A percentile compares a stretch with the other conserved stretches of the same genome.
These are phyloP conservation scores for Priocnemis perturbator DNA, from an alignment of 2,888 invertebrate genomes.

Conservation along the genomic window DNA sequence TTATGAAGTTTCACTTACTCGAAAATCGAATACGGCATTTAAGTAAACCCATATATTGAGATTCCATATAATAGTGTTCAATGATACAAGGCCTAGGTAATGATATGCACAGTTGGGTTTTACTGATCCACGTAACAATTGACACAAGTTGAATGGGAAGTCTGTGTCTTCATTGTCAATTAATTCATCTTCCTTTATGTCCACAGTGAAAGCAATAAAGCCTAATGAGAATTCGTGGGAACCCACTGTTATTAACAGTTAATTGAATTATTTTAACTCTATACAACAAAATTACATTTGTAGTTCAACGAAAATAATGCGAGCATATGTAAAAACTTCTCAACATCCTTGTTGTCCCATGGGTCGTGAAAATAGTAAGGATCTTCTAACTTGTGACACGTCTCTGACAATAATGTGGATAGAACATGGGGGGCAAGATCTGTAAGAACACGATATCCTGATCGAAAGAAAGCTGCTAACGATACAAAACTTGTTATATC, in stretches of 20 bases:
- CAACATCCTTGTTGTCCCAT: constrained; percentile 60
- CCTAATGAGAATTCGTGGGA: constrained; percentile 51
- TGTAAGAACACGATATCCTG: constrained; percentile 59
- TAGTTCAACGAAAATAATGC: constrained; percentile 68
- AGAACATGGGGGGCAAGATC: constrained; percentile 67
- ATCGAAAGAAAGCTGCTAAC: constrained; percentile 60
- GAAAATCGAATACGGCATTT: constrained; percentile 59
- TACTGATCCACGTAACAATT: constrained; percentile 61
- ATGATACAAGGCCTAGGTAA: constrained; percentile 64
- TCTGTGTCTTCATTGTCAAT: constrained; percentile 54
- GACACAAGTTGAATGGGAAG: constrained; percentile 60
- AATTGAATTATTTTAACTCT: not conserved
- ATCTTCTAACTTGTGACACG: constrained; percentile 63
- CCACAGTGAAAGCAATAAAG: constrained; percentile 65
- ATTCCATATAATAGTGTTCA: constrained; percentile 68
- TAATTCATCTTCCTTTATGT: constrained; percentile 42
- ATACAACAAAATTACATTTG: constrained; percentile 56
- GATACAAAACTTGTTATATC: constrained; percentile 67
- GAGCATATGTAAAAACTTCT: constrained; percentile 66
- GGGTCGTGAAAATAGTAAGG: constrained; percentile 66
- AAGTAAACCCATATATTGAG: constrained; percentile 66
- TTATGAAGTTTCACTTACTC: constrained; percentile 53
- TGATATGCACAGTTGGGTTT: constrained; percentile 66
- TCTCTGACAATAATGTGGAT: constrained; percentile 65
- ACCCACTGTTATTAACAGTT: constrained; percentile 5